Percentiles rank a stretch among this genome's conserved stretches.
These are phyloP conservation scores for Autographa gamma DNA, from an alignment of 2,888 invertebrate genomes.

Conservation along the genomic window DNA sequence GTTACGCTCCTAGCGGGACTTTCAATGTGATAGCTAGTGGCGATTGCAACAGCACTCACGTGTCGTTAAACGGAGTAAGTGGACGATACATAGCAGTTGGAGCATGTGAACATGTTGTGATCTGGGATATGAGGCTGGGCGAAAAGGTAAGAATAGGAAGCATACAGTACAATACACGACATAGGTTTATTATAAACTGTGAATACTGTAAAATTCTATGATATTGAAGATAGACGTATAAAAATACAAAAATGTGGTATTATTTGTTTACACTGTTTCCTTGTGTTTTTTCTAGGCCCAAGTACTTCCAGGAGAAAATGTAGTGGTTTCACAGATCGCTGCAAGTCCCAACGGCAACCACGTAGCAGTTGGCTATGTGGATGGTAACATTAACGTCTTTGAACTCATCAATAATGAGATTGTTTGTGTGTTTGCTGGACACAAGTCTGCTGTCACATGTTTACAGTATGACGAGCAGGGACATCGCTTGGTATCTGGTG, in stretches of 20 bases:
- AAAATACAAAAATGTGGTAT: not conserved
- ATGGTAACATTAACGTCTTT: conserved; percentile 96
- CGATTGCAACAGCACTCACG: conserved; percentile 94
- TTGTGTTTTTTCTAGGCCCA: conserved; percentile 89
- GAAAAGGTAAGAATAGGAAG: conserved; percentile 90
- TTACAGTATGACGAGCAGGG: conserved; percentile 95
- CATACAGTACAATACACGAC: not conserved
- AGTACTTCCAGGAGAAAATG: conserved; percentile 94
- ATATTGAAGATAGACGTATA: conserved; percentile 8
- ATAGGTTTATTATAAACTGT: not conserved
- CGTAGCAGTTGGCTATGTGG: conserved; percentile 97
- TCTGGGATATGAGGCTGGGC: conserved; percentile 97
- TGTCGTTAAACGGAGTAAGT: conserved; percentile 93
- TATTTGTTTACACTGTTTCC: not conserved
- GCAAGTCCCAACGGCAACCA: conserved; percentile 93
- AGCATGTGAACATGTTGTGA: conserved; percentile 96
- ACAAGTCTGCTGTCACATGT: conserved; percentile 94
- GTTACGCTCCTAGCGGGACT: conserved; percentile 94
- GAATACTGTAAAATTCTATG: not conserved
- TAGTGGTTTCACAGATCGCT: conserved; percentile 93
- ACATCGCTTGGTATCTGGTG: conserved; percentile 96
- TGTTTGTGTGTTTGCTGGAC: conserved; percentile 94
- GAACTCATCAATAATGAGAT: conserved; percentile 93
- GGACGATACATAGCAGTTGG: conserved; percentile 97
- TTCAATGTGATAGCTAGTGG: conserved; percentile 96